phyloP scores from a whole-genome alignment of 1,140 invertebrate species.

The Callitettix versicolor region DNA sequence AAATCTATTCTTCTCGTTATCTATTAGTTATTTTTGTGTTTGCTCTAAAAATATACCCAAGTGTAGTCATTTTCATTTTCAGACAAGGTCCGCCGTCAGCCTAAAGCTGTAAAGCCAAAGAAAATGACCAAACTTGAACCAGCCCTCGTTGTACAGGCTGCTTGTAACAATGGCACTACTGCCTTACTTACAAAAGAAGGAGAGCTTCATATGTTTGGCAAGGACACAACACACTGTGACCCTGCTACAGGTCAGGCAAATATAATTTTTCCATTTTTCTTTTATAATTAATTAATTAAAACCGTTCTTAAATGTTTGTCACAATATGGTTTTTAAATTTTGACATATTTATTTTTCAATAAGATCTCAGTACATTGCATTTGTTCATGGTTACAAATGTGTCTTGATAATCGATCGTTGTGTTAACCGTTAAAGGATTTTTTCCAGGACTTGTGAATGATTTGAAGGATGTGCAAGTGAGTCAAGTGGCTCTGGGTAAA shows the following conservation, averaged over 20 bases:
- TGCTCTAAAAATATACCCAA: too few species aligned
- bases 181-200: conserved; percentile 84
- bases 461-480: conserved; percentile 70
- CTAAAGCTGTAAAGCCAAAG: conserved; percentile 84
- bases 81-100: conserved; percentile 70
- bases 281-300: neutral
- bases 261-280: neutral
- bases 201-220: conserved; percentile 86
- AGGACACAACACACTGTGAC: conserved; percentile 86
- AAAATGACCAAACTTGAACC: conserved; percentile 85
- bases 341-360: neutral
- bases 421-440: too few species aligned
- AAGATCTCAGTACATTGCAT: too few species aligned
- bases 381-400: too few species aligned
- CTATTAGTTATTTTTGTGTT: too few species aligned
- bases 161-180: conserved; percentile 90
- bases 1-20: too few species aligned
- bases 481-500: conserved; percentile 83
- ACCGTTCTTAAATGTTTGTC: neutral
- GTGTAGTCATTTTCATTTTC: too few species aligned
- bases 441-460: conserved; percentile 50
- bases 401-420: too few species aligned
- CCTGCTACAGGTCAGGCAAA: conserved; percentile 44
- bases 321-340: neutral
- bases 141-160: conserved; percentile 66